These are phyloP conservation scores for Acromyrmex charruanus DNA, from an alignment of 1,140 invertebrate genomes.

Conservation along the genomic window DNA sequence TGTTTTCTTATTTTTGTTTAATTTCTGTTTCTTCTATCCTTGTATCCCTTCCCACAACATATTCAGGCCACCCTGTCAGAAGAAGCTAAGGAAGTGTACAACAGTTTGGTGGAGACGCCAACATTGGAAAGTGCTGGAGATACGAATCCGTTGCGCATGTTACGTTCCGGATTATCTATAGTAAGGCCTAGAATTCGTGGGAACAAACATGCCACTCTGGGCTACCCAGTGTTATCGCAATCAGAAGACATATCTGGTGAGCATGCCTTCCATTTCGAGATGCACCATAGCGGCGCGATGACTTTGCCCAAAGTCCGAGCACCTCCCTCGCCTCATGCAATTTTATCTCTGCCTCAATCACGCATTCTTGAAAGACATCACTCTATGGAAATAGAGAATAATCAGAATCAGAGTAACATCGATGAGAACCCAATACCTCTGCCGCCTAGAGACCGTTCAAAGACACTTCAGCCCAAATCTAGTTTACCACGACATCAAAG, in stretches of 20 bases:
- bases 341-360: conserved; percentile 63
- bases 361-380: conserved; percentile 80
- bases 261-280: conserved; percentile 79
- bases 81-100: conserved; percentile 96
- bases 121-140: conserved; percentile 82
- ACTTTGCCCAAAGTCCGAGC: conserved; percentile 83
- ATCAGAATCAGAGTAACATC: conserved; percentile 84
- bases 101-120: conserved; percentile 94
- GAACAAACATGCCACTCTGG: conserved; percentile 85
- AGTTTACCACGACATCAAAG: conserved; percentile 92
- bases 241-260: conserved; percentile 72
- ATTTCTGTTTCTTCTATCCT: conserved; percentile 81
- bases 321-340: conserved; percentile 74
- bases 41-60: conserved; percentile 79
- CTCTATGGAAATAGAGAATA: conserved; percentile 83
- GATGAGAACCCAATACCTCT: conserved; percentile 92
- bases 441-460: conserved; percentile 93
- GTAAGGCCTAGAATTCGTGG: conserved; percentile 88
- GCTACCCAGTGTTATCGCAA: conserved; percentile 66
- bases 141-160: conserved; percentile 91
- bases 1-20: conserved; percentile 81
- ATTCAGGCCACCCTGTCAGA: conserved; percentile 92
- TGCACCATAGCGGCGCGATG: conserved; percentile 81
- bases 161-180: conserved; percentile 89
- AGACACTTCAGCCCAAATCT: conserved; percentile 88